Percentiles rank a stretch among this genome's conserved stretches.
Conservation (phyloP, 2,113 vertebrate species). For the Calidris pygmaea region DNA sequence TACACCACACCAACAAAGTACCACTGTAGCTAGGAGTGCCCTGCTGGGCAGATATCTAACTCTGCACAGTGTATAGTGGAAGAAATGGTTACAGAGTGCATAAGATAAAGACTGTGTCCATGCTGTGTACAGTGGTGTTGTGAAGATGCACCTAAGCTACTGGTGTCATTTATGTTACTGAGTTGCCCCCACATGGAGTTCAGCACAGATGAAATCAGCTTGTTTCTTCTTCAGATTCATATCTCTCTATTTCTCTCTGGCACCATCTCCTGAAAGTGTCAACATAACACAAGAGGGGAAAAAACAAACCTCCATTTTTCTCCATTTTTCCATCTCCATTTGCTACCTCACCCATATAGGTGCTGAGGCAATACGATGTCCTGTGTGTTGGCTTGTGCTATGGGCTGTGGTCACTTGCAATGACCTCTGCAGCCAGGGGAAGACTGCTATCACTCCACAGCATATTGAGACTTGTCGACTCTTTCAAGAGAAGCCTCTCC, state of each 20-base stretch:
- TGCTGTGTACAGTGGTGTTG: background rate
- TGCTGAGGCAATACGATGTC: background rate
- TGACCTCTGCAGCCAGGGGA: background rate
- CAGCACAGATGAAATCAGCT: background rate
- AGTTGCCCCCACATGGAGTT: background rate
- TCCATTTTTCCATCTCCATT: background rate
- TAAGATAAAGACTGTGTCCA: background rate
- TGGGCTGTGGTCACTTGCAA: background rate
- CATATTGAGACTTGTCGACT: background rate
- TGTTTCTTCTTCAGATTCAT: background rate
- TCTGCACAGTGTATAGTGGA: background rate
- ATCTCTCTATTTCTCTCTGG: background rate
- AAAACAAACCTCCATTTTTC: background rate
- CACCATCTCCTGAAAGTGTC: background rate
- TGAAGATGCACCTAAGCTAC: background rate
- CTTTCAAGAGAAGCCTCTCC: background rate
- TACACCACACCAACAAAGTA: accelerated
- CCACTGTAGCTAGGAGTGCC: background rate
- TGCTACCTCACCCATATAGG: background rate
- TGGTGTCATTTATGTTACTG: background rate
- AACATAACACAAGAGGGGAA: background rate
- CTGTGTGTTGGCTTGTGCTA: background rate
- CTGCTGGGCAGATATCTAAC: background rate
- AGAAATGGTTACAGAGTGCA: background rate
- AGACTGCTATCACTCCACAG: background rate